Conservation (phyloP, 2,113 vertebrate genomes). For the Dolichallabes microphthalmus region DNA sequence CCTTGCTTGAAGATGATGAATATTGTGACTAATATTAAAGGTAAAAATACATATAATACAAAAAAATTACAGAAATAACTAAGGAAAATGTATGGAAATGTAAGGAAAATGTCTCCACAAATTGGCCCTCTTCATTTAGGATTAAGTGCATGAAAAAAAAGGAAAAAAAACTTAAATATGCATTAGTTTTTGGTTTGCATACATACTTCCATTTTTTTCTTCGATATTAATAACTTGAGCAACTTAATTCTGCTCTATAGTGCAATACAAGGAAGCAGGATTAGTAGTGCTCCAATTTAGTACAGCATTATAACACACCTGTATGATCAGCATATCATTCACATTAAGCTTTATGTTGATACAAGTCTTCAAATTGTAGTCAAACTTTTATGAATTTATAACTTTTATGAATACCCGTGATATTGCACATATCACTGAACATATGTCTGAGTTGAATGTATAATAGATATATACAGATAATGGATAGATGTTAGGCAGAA, state of each 20-base stretch:
- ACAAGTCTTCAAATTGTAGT: neutral
- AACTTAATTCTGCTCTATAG: slow-evolving; percentile 2
- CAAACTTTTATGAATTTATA: neutral
- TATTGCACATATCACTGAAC: neutral
- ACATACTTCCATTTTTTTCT: neutral
- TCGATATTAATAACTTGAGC: neutral
- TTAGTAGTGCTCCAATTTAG: neutral
- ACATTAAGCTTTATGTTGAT: neutral
- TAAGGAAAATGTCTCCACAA: neutral
- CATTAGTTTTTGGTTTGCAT: neutral
- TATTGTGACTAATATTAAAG: neutral
- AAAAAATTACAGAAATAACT: neutral
- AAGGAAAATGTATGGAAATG: neutral
- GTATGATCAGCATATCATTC: neutral
- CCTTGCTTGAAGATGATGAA: neutral
- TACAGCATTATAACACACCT: slow-evolving; percentile 2
- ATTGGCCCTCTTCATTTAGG: neutral
- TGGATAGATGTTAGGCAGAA: neutral
- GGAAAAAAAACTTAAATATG: neutral
- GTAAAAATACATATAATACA: neutral
- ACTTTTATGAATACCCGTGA: neutral
- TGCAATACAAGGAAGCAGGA: slow-evolving; percentile 11
- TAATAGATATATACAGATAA: neutral
- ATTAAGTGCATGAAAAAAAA: neutral
- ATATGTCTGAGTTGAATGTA: neutral